Evolutionary conservation across 1,140 invertebrate genomes (phyloP).

Genomic region (Orchestia grillus): DNA sequence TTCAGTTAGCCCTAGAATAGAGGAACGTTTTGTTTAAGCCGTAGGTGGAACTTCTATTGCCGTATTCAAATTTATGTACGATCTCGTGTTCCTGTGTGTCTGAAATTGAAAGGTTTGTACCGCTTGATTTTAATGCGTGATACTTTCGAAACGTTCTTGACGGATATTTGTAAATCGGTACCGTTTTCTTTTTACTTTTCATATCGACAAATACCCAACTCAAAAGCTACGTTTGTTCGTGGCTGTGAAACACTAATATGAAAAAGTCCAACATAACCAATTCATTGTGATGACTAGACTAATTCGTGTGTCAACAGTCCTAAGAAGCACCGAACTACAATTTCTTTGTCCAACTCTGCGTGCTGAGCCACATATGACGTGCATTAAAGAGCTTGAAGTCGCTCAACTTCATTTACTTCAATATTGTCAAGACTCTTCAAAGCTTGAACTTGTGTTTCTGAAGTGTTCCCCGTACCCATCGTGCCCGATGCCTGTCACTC

Average conservation of each 20-base stretch:
- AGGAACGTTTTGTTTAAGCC: neutral
- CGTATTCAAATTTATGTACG: too few relatives aligned
- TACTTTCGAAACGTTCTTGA: neutral
- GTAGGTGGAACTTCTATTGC: neutral
- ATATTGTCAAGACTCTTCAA: constrained; percentile 19
- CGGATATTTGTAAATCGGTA: too few relatives aligned
- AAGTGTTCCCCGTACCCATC: neutral
- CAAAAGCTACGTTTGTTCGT: neutral
- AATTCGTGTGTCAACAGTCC: neutral
- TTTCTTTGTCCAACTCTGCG: neutral
- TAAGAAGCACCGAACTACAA: neutral
- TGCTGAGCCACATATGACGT: neutral
- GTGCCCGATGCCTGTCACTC: neutral
- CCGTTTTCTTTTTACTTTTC: neutral
- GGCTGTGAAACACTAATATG: neutral
- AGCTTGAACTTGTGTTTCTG: neutral
- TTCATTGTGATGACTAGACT: neutral
- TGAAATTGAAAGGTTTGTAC: too few relatives aligned
- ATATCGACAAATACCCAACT: neutral
- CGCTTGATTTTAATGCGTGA: neutral
- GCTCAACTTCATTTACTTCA: neutral
- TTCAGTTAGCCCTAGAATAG: neutral
- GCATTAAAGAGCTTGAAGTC: neutral
- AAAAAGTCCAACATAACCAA: neutral
- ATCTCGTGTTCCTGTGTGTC: too few relatives aligned